Conservation (phyloP, 1,140 invertebrate species). For the Drosophila tropicalis region DNA sequence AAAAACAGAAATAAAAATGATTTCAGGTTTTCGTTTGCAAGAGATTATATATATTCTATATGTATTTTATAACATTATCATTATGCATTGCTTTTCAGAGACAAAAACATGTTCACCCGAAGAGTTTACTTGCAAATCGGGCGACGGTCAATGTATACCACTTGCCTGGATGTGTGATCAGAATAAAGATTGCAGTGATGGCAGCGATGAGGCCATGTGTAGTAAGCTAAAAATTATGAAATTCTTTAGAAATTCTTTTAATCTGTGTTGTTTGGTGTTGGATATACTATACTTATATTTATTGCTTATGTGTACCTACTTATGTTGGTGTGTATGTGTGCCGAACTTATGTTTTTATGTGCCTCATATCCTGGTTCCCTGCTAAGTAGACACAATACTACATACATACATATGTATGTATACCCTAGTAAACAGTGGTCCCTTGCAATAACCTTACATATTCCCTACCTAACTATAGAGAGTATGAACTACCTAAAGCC, state of each 20-base stretch:
- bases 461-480: neutral
- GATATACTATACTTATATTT: conserved; percentile 5
- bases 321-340: conserved; percentile 7
- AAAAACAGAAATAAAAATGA: neutral
- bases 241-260: conserved; percentile 8
- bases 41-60: neutral
- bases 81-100: conserved; percentile 84
- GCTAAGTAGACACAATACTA: conserved; percentile 5
- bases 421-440: conserved; percentile 22
- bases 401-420: conserved; percentile 42
- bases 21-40: neutral
- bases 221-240: conserved; percentile 87
- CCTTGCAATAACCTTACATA: neutral
- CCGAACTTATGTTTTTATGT: conserved; percentile 11
- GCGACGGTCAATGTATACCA: conserved; percentile 92
- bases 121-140: conserved; percentile 92
- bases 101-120: conserved; percentile 90
- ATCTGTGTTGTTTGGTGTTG: conserved; percentile 26
- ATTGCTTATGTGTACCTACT: conserved; percentile 6
- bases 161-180: conserved; percentile 96
- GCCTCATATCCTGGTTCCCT: conserved; percentile 24
- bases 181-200: conserved; percentile 93
- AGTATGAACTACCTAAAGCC: conserved; percentile 31
- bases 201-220: conserved; percentile 94
- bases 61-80: neutral